phyloP scores from a whole-genome alignment of 2,888 invertebrate species.

The Melinopterus prodromus region DNA sequence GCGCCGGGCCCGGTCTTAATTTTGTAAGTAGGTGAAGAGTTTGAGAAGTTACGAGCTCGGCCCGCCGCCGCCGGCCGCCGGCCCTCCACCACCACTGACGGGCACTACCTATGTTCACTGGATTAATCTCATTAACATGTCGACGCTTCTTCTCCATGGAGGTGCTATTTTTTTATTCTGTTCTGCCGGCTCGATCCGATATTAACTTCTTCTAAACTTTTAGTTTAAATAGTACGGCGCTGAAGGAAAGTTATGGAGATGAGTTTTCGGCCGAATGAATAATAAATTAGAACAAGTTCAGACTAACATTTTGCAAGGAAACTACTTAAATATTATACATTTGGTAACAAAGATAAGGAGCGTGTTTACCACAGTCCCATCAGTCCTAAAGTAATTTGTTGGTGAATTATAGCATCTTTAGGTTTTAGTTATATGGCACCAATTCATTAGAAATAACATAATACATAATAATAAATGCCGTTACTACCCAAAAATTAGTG shows the following conservation, averaged over 20 bases:
- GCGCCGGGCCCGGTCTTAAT: constrained; percentile 4
- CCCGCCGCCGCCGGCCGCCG: not conserved
- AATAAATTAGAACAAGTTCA: not conserved
- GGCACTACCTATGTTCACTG: not conserved
- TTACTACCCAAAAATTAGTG: too few relatives aligned
- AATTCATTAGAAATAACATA: too few relatives aligned
- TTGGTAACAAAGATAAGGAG: too few relatives aligned
- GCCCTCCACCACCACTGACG: not conserved
- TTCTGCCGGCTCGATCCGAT: not conserved
- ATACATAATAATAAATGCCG: too few relatives aligned
- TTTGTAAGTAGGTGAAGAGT: not conserved
- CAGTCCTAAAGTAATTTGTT: too few relatives aligned
- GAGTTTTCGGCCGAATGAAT: not conserved
- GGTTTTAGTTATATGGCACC: too few relatives aligned
- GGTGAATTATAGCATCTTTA: too few relatives aligned
- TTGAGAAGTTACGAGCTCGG: not conserved
- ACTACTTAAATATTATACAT: not conserved
- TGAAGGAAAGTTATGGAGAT: not conserved
- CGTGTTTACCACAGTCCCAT: too few relatives aligned
- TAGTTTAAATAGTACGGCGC: not conserved
- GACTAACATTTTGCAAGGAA: not conserved
- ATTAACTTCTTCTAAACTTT: not conserved
- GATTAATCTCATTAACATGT: constrained; percentile 4
- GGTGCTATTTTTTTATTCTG: not conserved
- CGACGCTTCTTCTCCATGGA: not conserved